Percentiles rank a stretch among this genome's conserved stretches.
Evolutionary conservation across 1,140 invertebrate genomes (phyloP).

Genomic region (Drosophila albomicans): DNA sequence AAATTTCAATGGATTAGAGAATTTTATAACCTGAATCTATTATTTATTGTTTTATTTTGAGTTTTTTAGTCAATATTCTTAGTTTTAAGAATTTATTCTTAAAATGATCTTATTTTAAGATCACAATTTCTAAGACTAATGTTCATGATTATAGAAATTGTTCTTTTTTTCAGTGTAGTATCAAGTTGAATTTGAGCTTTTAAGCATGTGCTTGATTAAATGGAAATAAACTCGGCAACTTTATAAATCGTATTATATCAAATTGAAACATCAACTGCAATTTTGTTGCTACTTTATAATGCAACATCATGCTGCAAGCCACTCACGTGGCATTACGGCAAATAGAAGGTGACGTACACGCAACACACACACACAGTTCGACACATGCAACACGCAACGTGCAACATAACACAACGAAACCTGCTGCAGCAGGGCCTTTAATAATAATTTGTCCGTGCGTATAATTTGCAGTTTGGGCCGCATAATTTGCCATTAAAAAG

Average conservation of each 20-base stretch:
- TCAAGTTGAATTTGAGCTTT: not conserved
- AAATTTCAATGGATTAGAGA: no score
- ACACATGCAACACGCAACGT: not conserved
- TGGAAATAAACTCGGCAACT: constrained; percentile 9
- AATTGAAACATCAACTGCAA: constrained; percentile 21
- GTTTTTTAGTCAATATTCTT: no score
- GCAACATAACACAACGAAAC: no score
- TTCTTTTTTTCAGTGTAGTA: not conserved
- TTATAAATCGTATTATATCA: constrained; percentile 21
- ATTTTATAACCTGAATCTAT: no score
- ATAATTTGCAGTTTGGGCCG: constrained; percentile 42
- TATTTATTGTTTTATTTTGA: no score
- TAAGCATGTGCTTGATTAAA: not conserved
- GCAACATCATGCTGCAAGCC: constrained; percentile 5
- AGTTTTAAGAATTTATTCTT: no score
- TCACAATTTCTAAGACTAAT: no score
- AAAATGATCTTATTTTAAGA: no score
- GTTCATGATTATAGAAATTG: no score
- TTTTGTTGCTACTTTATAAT: constrained; percentile 10
- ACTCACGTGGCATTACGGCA: constrained; percentile 18
- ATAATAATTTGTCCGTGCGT: constrained; percentile 51
- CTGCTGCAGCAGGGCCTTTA: constrained; percentile 40
- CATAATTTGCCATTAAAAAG: constrained; percentile 65
- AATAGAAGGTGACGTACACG: constrained; percentile 2
- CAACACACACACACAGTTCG: constrained; percentile 3